These are phyloP conservation scores for Chunga burmeisteri DNA, from an alignment of 2,113 vertebrate species.

Conservation along the genomic window DNA sequence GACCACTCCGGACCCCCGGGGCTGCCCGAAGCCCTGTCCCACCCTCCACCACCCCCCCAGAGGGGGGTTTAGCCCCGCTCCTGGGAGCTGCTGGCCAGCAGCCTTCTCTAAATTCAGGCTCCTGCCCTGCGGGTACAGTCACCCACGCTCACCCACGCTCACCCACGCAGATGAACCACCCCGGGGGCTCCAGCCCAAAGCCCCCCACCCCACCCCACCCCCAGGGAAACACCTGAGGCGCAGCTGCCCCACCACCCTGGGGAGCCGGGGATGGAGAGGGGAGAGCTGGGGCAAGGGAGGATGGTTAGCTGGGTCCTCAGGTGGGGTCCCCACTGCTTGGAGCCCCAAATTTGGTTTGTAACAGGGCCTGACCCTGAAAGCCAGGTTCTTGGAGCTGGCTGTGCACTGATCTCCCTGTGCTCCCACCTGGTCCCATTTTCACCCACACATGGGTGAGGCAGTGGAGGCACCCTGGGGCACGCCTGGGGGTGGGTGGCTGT, in stretches of 20 bases:
- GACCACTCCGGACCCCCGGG: not conserved
- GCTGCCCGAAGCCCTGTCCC: not conserved
- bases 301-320: not conserved
- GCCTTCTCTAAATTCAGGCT: not conserved
- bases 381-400: accelerated
- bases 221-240: accelerated
- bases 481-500: not conserved
- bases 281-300: not conserved
- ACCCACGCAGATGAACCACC: accelerated
- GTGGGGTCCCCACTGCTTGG: not conserved
- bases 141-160: accelerated
- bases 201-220: too few species aligned
- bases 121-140: not conserved
- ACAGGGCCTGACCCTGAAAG: not conserved
- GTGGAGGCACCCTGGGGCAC: not conserved
- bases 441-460: accelerated
- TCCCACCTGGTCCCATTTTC: not conserved
- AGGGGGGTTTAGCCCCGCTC: not conserved
- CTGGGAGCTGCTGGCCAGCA: not conserved
- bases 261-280: not conserved
- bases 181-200: accelerated
- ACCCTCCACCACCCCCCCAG: accelerated
- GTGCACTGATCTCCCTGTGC: accelerated
- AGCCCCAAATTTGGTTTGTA: accelerated
- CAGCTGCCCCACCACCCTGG: not conserved